These are phyloP conservation scores for Calliphora vicina DNA, from an alignment of 1,140 invertebrate species.

Conservation along the genomic window DNA sequence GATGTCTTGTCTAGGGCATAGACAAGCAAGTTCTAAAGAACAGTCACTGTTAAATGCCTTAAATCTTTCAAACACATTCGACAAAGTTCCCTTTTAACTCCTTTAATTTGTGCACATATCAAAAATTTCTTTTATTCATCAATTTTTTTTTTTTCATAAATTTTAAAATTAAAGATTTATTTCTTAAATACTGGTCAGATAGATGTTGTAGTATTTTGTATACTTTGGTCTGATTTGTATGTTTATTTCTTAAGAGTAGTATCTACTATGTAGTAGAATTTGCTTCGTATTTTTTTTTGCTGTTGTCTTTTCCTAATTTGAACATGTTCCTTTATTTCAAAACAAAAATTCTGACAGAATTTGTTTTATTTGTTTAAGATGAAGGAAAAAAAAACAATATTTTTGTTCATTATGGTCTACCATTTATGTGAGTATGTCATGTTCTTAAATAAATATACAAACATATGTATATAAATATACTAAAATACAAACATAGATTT, in stretches of 20 bases:
- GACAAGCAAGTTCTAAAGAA: too few relatives aligned
- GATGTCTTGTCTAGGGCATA: too few relatives aligned
- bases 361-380: conserved; percentile 21
- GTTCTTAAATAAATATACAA: not conserved
- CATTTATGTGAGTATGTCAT: not conserved
- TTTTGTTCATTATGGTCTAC: conserved; percentile 10
- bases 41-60: too few relatives aligned
- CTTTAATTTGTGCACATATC: not conserved
- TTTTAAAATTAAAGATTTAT: not conserved
- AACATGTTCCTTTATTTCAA: conserved; percentile 16
- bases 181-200: not conserved
- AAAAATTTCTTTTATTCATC: not conserved
- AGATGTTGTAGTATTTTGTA: not conserved
- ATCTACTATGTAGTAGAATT: not conserved
- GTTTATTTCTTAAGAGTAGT: not conserved
- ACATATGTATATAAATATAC: not conserved
- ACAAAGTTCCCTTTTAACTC: too few relatives aligned
- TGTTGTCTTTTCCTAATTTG: conserved; percentile 6
- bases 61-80: too few relatives aligned
- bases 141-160: not conserved
- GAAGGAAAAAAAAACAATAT: not conserved
- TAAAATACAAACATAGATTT: not conserved
- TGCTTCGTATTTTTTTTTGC: not conserved
- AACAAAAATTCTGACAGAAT: conserved; percentile 24
- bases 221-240: not conserved